A percentile compares a stretch with the other conserved stretches of the same genome.
Conservation (phyloP, 2,888 invertebrate species). For the Megaustenia siamemsis region DNA sequence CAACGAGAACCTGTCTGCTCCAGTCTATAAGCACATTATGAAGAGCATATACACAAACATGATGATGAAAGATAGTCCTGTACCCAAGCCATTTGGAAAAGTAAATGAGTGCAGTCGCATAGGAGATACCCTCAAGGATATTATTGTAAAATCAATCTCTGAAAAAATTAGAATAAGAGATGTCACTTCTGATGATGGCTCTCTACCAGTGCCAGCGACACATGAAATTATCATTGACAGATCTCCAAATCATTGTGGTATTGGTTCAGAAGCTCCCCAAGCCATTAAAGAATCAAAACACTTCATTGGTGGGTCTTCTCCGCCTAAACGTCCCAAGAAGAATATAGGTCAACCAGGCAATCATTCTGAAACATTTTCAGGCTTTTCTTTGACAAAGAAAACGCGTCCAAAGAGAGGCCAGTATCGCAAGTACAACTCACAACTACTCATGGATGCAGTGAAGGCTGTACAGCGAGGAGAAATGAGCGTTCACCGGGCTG, state of each 20-base stretch:
- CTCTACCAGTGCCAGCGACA: not conserved
- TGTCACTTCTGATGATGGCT: slow-evolving; percentile 34
- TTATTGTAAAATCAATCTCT: slow-evolving; percentile 94
- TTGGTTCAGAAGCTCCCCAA: not conserved
- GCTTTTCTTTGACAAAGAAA: slow-evolving; percentile 82
- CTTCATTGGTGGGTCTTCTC: slow-evolving; percentile 26
- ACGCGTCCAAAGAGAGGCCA: slow-evolving; percentile 98
- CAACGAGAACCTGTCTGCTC: slow-evolving; percentile 90
- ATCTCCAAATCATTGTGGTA: not conserved
- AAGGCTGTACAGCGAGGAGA: slow-evolving; percentile 97
- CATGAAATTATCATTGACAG: not conserved
- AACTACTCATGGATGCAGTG: slow-evolving; percentile 97
- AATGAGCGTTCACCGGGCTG: slow-evolving; percentile 99
- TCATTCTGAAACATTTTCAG: not conserved
- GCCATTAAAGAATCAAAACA: slow-evolving; percentile 1
- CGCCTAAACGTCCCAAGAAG: slow-evolving; percentile 47
- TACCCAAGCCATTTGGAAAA: slow-evolving; percentile 63
- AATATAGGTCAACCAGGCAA: slow-evolving; percentile 1
- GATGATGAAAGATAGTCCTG: slow-evolving; percentile 55
- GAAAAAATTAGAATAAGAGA: slow-evolving; percentile 83
- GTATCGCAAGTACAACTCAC: slow-evolving; percentile 96
- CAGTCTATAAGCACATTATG: slow-evolving; percentile 87
- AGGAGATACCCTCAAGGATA: slow-evolving; percentile 87
- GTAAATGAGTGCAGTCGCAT: slow-evolving; percentile 72
- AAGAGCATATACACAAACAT: slow-evolving; percentile 52